Evolutionary conservation across 1,140 invertebrate species (phyloP).

Genomic region (Rhagoletis zephyria): DNA sequence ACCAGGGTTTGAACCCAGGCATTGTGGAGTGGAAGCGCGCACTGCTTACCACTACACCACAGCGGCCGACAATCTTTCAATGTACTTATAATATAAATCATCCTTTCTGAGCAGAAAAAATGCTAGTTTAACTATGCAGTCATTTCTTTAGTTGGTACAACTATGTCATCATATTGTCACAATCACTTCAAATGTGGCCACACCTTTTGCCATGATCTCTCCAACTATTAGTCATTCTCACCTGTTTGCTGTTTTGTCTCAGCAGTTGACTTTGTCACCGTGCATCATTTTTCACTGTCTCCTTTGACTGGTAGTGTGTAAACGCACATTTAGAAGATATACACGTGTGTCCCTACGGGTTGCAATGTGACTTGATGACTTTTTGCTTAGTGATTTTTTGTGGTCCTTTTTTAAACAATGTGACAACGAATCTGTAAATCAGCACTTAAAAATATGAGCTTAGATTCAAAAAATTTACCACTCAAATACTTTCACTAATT

Average conservation of each 20-base stretch:
- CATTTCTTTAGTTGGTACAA: conserved; percentile 34
- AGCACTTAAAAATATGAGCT: conserved; percentile 24
- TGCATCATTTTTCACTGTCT: conserved; percentile 38
- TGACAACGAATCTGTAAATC: neutral
- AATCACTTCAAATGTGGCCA: conserved; percentile 46
- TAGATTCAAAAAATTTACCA: neutral
- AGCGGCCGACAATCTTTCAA: too few species aligned
- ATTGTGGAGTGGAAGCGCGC: too few species aligned
- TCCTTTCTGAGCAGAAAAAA: neutral
- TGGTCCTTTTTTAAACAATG: neutral
- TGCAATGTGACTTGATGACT: neutral
- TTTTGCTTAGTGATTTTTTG: neutral
- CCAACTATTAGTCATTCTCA: conserved; percentile 41
- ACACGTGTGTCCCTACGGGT: neutral
- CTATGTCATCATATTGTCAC: conserved; percentile 50
- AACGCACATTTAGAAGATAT: neutral
- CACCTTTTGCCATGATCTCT: neutral
- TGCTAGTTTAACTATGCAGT: neutral
- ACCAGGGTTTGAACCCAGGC: too few species aligned
- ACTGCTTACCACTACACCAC: too few species aligned
- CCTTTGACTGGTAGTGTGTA: neutral
- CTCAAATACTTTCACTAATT: too few species aligned
- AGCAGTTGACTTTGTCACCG: conserved; percentile 23
- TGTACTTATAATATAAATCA: neutral
- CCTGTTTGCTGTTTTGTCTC: conserved; percentile 32